phyloP scores from a whole-genome alignment of 2,113 vertebrate species.

The Burhinus bistriatus region DNA sequence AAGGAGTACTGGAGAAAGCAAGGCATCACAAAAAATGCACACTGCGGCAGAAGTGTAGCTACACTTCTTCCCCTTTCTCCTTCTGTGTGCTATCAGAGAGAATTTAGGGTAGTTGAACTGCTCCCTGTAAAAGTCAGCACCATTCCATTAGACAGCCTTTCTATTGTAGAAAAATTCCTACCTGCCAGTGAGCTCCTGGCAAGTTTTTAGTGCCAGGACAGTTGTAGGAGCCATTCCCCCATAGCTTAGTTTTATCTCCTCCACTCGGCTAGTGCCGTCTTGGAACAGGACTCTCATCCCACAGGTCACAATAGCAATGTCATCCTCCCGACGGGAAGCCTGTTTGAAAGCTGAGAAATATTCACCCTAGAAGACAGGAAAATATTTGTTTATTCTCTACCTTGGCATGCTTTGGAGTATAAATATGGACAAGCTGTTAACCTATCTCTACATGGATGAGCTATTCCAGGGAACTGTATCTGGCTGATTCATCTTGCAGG shows the following conservation, averaged over 20 bases:
- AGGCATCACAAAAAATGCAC: not conserved
- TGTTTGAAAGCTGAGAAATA: constrained; percentile 93
- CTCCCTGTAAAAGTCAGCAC: not conserved
- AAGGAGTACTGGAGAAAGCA: not conserved
- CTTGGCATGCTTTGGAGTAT: not conserved
- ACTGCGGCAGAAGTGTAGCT: not conserved
- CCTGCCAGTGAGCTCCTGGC: constrained; percentile 77
- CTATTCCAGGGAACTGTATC: not conserved
- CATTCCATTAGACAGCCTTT: not conserved
- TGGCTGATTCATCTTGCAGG: not conserved
- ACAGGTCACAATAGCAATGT: constrained; percentile 92
- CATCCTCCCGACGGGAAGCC: constrained; percentile 90
- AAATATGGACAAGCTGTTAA: not conserved
- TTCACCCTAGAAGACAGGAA: constrained; percentile 77
- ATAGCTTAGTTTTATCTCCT: constrained; percentile 85
- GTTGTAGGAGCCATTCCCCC: constrained; percentile 93
- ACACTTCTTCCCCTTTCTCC: not conserved
- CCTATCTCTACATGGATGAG: not conserved
- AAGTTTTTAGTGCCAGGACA: constrained; percentile 79
- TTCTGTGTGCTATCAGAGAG: not conserved
- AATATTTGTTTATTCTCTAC: not conserved
- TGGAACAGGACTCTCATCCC: constrained; percentile 88
- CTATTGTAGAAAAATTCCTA: constrained; percentile 40
- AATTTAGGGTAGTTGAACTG: not conserved
- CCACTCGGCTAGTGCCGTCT: constrained; percentile 68